phyloP scores from a whole-genome alignment of 2,888 invertebrate genomes.

The Papilio protenor region DNA sequence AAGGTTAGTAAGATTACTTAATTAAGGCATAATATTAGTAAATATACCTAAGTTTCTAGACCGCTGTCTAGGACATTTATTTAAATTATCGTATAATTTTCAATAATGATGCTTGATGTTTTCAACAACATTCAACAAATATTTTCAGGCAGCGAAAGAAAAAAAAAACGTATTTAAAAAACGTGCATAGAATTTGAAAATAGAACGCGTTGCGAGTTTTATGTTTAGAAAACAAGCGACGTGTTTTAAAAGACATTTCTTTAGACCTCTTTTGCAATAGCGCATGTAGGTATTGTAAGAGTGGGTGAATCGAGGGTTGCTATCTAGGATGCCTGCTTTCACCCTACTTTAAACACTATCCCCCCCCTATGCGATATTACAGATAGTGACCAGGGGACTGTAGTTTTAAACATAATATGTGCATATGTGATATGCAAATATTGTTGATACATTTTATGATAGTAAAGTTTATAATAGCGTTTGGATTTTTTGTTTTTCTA shows the following conservation, averaged over 20 bases:
- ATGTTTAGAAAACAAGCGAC: background rate
- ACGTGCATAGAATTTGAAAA: background rate
- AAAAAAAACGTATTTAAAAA: background rate
- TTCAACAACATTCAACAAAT: background rate
- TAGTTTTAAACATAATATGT: too few relatives aligned
- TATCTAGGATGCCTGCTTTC: conserved; percentile 5
- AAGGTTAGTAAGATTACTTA: too few relatives aligned
- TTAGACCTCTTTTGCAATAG: background rate
- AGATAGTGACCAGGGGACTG: background rate
- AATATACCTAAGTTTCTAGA: background rate
- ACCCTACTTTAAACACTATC: conserved; percentile 2
- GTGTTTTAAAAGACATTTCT: background rate
- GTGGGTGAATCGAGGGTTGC: background rate
- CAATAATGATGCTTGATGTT: too few relatives aligned
- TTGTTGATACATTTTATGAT: too few relatives aligned
- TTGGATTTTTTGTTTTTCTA: too few relatives aligned
- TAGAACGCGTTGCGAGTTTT: conserved; percentile 4
- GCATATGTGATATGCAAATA: too few relatives aligned
- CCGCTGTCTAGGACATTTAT: background rate
- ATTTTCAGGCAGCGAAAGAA: background rate
- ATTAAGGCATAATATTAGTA: background rate
- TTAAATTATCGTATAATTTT: background rate
- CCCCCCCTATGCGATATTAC: background rate
- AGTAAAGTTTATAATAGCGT: too few relatives aligned
- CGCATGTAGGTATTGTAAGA: background rate